A percentile compares a stretch with the other conserved stretches of the same genome.
Evolutionary conservation across 2,113 vertebrate genomes (phyloP).

Genomic region (Reinhardtius hippoglossoides): DNA sequence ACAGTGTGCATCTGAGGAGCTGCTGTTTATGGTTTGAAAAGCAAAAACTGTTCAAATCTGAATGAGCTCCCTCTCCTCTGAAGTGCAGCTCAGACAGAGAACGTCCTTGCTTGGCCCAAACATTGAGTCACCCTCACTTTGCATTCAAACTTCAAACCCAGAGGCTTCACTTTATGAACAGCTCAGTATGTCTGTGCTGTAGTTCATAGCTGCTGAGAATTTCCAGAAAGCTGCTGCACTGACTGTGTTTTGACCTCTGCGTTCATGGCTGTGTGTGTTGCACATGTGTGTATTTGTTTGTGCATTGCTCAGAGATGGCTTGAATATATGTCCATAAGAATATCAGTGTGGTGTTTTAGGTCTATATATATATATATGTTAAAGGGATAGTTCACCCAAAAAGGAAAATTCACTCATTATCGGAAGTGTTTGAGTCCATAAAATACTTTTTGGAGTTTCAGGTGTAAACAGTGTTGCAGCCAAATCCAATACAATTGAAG

Average conservation of each 20-base stretch:
- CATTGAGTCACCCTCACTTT: conserved; percentile 23
- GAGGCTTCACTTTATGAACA: conserved; percentile 22
- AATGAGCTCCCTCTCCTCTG: neutral
- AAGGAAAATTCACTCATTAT: no score
- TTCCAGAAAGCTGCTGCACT: conserved; percentile 22
- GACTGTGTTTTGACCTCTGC: neutral
- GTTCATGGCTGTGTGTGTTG: conserved; percentile 1
- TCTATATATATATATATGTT: no score
- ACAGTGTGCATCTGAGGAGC: neutral
- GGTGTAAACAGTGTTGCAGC: no score
- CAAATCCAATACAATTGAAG: no score
- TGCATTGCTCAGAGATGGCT: conserved; percentile 18
- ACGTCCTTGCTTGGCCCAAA: conserved; percentile 21
- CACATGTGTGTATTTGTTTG: conserved; percentile 7
- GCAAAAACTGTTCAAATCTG: neutral
- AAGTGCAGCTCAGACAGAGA: conserved; percentile 8
- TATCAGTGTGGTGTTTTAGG: no score
- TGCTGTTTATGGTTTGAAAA: neutral
- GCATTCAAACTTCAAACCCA: conserved; percentile 24
- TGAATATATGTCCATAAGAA: neutral
- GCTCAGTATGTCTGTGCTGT: neutral
- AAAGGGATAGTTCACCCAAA: no score
- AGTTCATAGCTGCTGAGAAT: conserved; percentile 29
- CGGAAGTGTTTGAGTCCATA: no score
- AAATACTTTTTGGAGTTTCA: no score